phyloP scores from a whole-genome alignment of 1,140 invertebrate genomes.

The Pollicipes pollicipes region DNA sequence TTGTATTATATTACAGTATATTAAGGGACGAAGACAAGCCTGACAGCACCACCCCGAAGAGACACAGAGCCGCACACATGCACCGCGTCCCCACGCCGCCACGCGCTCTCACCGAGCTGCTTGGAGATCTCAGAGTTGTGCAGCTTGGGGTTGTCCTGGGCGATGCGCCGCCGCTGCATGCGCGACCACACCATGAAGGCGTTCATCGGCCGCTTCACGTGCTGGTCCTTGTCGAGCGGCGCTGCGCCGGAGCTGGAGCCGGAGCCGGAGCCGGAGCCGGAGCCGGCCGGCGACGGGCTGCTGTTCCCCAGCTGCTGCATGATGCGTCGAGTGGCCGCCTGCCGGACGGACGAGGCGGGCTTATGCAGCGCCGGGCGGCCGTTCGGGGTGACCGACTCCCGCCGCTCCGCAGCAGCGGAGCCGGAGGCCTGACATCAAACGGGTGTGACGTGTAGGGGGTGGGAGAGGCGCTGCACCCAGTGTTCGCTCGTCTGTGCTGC shows the following conservation, averaged over 20 bases:
- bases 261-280: conserved; percentile 16
- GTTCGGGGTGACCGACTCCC: too few species aligned
- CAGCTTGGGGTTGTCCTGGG: conserved; percentile 92
- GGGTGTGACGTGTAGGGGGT: too few species aligned
- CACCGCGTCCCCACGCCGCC: background rate
- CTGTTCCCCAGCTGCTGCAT: background rate
- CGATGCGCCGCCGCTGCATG: conserved; percentile 69
- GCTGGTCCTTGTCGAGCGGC: conserved; percentile 34
- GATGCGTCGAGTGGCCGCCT: background rate
- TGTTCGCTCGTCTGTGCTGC: too few species aligned
- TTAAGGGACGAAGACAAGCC: too few species aligned
- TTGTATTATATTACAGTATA: too few species aligned
- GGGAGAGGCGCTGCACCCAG: too few species aligned
- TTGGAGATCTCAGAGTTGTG: conserved; percentile 94
- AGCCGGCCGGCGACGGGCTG: conserved; percentile 11
- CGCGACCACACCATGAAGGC: conserved; percentile 98
- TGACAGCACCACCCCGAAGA: too few species aligned
- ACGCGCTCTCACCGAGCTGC: conserved; percentile 47
- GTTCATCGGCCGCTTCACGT: conserved; percentile 98
- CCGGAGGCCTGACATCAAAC: too few species aligned
- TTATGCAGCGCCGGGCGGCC: too few species aligned
- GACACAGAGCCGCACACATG: too few species aligned
- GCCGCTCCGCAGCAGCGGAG: too few species aligned
- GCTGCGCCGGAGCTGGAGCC: conserved; percentile 15
- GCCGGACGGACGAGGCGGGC: too few species aligned